phyloP scores from a whole-genome alignment of 1,140 invertebrate genomes.

The Cydia strobilella region DNA sequence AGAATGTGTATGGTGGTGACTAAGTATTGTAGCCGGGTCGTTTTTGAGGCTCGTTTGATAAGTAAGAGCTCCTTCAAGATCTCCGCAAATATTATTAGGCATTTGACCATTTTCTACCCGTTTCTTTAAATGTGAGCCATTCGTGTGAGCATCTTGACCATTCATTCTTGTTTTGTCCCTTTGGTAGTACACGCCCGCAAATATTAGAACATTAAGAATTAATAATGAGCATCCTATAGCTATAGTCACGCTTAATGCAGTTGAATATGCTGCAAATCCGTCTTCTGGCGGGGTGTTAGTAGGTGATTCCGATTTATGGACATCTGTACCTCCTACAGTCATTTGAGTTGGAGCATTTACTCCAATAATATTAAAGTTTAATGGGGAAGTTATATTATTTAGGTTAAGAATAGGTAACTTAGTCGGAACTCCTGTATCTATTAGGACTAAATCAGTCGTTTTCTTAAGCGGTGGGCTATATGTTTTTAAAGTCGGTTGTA shows the following conservation, averaged over 20 bases:
- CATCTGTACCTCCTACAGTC: slow-evolving; percentile 53
- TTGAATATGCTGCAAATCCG: slow-evolving; percentile 92
- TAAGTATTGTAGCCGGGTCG: slow-evolving; percentile 84
- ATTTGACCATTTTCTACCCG: slow-evolving; percentile 91
- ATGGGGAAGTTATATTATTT: slow-evolving; percentile 68
- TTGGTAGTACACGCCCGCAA: slow-evolving; percentile 96
- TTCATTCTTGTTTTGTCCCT: slow-evolving; percentile 90
- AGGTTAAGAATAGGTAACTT: slow-evolving; percentile 71
- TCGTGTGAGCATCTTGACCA: slow-evolving; percentile 78
- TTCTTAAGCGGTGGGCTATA: slow-evolving; percentile 79
- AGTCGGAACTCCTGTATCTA: slow-evolving; percentile 64
- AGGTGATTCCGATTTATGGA: slow-evolving; percentile 71
- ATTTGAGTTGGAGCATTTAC: slow-evolving; percentile 59
- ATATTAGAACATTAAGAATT: slow-evolving; percentile 95
- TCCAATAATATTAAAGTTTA: slow-evolving; percentile 71
- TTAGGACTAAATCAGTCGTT: slow-evolving; percentile 78
- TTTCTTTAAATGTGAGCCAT: slow-evolving; percentile 83
- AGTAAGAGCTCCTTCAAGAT: slow-evolving; percentile 84
- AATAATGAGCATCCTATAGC: slow-evolving; percentile 96
- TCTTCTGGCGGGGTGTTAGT: slow-evolving; percentile 85
- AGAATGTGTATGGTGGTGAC: slow-evolving; percentile 85
- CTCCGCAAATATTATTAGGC: slow-evolving; percentile 91
- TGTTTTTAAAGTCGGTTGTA: slow-evolving; percentile 78
- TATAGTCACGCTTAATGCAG: slow-evolving; percentile 94
- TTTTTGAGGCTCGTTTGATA: slow-evolving; percentile 83